phyloP scores from a whole-genome alignment of 2,888 invertebrate genomes.

The Drymonia ruficornis region DNA sequence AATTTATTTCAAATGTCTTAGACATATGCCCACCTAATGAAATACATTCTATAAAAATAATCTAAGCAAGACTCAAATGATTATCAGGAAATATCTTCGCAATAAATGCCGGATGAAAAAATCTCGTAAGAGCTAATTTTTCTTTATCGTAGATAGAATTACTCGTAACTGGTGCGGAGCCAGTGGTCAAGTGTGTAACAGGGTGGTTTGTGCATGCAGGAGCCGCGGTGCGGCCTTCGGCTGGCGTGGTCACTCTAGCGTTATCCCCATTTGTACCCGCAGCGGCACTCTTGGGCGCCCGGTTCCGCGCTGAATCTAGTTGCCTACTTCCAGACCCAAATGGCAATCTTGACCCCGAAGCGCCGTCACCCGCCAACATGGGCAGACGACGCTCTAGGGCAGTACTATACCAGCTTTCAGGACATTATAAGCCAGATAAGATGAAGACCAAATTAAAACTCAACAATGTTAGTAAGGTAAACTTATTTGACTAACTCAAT shows the following conservation, averaged over 20 bases:
- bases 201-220: constrained; percentile 83
- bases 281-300: constrained; percentile 92
- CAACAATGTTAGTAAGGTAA: constrained; percentile 93
- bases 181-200: constrained; percentile 60
- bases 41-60: too few relatives aligned
- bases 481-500: constrained; percentile 30
- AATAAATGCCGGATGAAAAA: constrained; percentile 17
- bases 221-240: constrained; percentile 85
- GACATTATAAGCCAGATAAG: constrained; percentile 98
- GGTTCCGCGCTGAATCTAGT: constrained; percentile 92
- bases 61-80: too few relatives aligned
- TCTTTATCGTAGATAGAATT: constrained; percentile 29
- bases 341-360: constrained; percentile 92
- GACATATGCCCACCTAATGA: too few relatives aligned
- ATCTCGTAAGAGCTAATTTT: constrained; percentile 32
- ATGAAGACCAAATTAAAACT: constrained; percentile 96
- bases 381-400: constrained; percentile 96
- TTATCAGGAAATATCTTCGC: background rate
- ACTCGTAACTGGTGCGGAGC: constrained; percentile 32
- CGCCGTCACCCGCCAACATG: constrained; percentile 94
- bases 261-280: constrained; percentile 87
- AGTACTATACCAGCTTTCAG: constrained; percentile 97
- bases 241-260: constrained; percentile 86
- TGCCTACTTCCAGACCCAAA: constrained; percentile 93
- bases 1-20: background rate